Evolutionary conservation across 2,113 vertebrate species (phyloP).

Genomic region (Grammomys dolichurus): DNA sequence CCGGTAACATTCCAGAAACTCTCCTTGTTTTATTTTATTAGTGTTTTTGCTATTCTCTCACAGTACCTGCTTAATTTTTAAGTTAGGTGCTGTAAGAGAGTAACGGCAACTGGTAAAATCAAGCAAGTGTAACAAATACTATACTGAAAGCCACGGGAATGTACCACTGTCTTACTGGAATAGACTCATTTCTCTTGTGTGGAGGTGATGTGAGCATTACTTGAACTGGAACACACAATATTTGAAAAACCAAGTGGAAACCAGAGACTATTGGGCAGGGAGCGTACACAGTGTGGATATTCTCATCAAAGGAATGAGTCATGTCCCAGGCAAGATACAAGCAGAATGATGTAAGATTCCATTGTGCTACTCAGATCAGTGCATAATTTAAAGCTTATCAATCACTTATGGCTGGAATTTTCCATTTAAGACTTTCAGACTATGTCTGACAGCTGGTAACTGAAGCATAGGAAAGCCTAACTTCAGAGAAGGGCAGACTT

Average conservation of each 20-base stretch:
- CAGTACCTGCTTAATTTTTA: background rate
- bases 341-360: background rate
- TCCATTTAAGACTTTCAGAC: slow-evolving; percentile 25
- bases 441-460: background rate
- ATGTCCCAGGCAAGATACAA: background rate
- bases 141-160: background rate
- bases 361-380: background rate
- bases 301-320: background rate
- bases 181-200: background rate
- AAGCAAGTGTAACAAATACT: background rate
- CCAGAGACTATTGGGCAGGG: background rate
- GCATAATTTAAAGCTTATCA: background rate
- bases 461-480: background rate
- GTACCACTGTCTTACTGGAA: background rate
- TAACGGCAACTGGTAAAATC: background rate
- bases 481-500: background rate
- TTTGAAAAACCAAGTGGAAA: background rate
- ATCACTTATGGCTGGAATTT: background rate
- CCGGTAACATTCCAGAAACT: background rate
- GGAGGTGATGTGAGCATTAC: background rate
- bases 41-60: background rate
- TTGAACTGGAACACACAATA: background rate
- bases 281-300: background rate
- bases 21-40: background rate
- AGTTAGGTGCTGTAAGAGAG: background rate